Evolutionary conservation across 1,140 invertebrate species (phyloP), one percentile per base, ranked within the genome.

Genomic region (Macrotrachela quadricornifera): DNA sequence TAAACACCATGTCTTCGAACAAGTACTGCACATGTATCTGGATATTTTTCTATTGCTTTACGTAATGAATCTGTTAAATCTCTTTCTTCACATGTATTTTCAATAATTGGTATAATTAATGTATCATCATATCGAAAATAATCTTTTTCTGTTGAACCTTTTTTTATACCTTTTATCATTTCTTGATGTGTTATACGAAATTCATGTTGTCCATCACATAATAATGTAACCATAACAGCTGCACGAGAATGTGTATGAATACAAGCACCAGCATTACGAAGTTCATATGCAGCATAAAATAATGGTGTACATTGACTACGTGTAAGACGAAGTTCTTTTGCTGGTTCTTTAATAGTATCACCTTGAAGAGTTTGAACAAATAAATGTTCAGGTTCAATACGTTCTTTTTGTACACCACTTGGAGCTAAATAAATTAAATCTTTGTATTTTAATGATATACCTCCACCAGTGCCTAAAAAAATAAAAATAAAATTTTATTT

Each of bases 401-500:
- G 75, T 66, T 96, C 91, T 65, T 97, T 97, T 66, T 96, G 91
- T 1, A 97, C 90, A 52, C 86, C 90, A 11, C 90, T 95, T 36
- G 91, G 91, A 6, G 91, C 88, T 62, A 95, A 88, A 61, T 80
- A 95, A 60, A 95, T 91, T 69, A 85, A 77, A 48, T 85, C 73
- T n/a, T 53, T 46, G 4, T 36, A 16, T 15, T 53, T 53, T 2
- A 53, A 46, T 4, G 38, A 46, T 0, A 53, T 53, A 17, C 51
- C 51, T 30, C 51, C 51, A 47, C 51, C 51, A 10, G 50, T 51
- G 12, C 50, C 50, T n/a, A 40, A 47, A 42, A 49, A 36, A 15
- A 39, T 21, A 4, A 18, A 16, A 11, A 6, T 12, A 10, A 36
- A 17, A 42, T n/a, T 56, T 51, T 1, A 46, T n/a, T n/a, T n/a